Conservation (phyloP, 2,888 invertebrate genomes). For the Ditylenchus weischeri region DNA sequence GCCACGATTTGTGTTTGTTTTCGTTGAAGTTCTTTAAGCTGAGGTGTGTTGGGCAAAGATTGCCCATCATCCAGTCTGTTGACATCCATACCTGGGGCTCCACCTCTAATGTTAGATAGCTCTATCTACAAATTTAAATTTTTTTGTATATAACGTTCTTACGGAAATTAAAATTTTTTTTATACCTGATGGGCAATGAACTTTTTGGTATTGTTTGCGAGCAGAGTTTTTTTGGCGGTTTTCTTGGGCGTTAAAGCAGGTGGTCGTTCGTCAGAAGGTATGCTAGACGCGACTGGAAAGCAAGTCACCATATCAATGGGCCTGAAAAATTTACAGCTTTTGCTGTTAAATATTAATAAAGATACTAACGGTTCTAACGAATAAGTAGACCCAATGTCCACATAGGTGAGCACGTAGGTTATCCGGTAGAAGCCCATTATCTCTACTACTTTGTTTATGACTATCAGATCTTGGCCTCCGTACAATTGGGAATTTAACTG, state of each 20-base stretch:
- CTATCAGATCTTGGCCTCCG: neutral
- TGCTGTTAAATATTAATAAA: neutral
- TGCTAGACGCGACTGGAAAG: neutral
- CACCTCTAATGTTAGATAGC: neutral
- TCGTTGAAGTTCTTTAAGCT: neutral
- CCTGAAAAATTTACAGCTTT: neutral
- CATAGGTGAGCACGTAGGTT: slow-evolving; percentile 6
- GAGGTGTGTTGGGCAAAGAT: slow-evolving; percentile 3
- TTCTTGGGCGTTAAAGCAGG: neutral
- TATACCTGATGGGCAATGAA: slow-evolving; percentile 14
- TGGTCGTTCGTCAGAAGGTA: neutral
- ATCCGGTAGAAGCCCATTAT: neutral
- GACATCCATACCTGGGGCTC: neutral
- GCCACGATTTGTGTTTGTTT: neutral
- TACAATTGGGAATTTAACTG: slow-evolving; percentile 9
- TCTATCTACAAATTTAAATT: neutral
- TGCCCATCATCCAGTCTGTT: neutral
- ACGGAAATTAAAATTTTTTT: neutral
- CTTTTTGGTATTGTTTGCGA: slow-evolving; percentile 11
- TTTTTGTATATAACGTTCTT: neutral
- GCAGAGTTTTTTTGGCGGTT: neutral
- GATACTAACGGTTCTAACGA: slow-evolving; percentile 3
- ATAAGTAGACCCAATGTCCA: slow-evolving; percentile 8
- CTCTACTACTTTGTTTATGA: neutral
- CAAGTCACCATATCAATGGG: slow-evolving; percentile 5